These are phyloP conservation scores for Epinephelus lanceolatus DNA, from an alignment of 2,113 vertebrate species.

Conservation along the genomic window DNA sequence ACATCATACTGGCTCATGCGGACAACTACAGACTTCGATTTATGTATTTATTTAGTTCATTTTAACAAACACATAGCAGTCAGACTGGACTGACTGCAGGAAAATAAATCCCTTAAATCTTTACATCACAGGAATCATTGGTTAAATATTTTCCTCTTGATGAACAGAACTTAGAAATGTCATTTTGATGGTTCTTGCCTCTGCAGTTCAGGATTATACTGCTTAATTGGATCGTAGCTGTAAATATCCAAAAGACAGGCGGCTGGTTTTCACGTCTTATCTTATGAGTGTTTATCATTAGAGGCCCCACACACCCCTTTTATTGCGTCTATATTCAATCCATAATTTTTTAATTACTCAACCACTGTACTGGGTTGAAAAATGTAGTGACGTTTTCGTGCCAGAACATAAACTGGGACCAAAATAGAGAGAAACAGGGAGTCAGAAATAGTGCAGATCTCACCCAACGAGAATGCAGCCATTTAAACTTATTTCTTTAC, in stretches of 20 bases:
- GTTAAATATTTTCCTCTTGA: constrained; percentile 3
- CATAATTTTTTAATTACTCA: constrained; percentile 4
- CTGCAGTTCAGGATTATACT: not conserved
- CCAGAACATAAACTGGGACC: constrained; percentile 1
- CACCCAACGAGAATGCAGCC: constrained; percentile 17
- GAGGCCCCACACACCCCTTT: not conserved
- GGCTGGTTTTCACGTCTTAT: not conserved
- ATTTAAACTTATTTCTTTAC: constrained; percentile 48
- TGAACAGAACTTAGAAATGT: not conserved
- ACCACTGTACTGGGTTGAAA: not conserved
- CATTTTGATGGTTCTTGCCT: not conserved
- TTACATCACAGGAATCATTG: not conserved
- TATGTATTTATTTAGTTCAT: not conserved
- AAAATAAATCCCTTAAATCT: not conserved
- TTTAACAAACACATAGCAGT: not conserved
- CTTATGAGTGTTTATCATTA: not conserved
- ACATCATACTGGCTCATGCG: not conserved
- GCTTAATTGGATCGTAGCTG: constrained; percentile 2
- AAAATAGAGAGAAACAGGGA: constrained; percentile 7
- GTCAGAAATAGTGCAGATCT: constrained; percentile 21
- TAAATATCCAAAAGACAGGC: not conserved
- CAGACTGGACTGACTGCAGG: not conserved
- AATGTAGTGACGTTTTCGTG: not conserved
- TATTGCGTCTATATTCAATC: not conserved
- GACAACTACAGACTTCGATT: not conserved